A percentile compares a stretch with the other conserved stretches of the same genome.
Evolutionary conservation across 2,113 vertebrate genomes (phyloP).

Genomic region (human (Homo sapiens)): DNA sequence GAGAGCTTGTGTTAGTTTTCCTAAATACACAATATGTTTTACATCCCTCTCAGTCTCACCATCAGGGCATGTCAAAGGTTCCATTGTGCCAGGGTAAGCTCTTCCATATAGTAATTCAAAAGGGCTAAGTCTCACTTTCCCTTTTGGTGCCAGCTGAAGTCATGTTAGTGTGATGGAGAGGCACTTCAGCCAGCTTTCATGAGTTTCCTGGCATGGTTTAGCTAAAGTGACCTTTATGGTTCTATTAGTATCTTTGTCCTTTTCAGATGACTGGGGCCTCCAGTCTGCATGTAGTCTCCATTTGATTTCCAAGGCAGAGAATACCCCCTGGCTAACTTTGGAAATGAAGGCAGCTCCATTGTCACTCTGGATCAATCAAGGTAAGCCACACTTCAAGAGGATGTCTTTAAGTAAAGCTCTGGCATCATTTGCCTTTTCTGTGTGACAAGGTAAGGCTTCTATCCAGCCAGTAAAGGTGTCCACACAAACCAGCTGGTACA

Average conservation of each 20-base stretch:
- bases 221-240: neutral
- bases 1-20: neutral
- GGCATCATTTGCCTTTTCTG: neutral
- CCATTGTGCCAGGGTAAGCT: neutral
- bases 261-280: neutral
- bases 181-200: neutral
- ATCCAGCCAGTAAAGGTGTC: neutral
- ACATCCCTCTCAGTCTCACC: neutral
- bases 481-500: neutral
- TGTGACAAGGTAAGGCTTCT: neutral
- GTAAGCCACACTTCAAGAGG: neutral
- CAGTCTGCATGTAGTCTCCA: neutral
- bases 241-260: neutral
- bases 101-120: neutral
- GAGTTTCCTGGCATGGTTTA: neutral
- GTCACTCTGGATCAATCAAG: neutral
- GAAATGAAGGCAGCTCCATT: neutral
- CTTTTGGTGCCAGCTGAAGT: neutral
- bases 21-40: neutral
- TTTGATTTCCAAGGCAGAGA: neutral
- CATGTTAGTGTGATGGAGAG: neutral
- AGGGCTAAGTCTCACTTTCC: neutral
- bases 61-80: neutral
- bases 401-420: neutral
- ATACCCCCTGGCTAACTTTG: neutral